These are phyloP conservation scores for Rhinogobius similis DNA, from an alignment of 2,113 vertebrate genomes.

Conservation along the genomic window DNA sequence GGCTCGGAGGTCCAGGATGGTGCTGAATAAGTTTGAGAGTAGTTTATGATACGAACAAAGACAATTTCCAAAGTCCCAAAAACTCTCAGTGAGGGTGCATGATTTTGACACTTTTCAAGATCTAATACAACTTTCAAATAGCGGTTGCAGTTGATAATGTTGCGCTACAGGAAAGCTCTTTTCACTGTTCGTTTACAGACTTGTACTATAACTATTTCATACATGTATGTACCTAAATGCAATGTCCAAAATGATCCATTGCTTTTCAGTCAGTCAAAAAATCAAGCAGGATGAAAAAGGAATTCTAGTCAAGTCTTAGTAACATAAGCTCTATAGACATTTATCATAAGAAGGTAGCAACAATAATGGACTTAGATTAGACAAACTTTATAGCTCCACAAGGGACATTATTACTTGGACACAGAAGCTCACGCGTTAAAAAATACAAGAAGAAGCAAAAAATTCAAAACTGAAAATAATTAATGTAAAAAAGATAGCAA, in stretches of 20 bases:
- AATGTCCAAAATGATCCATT: background rate
- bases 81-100: background rate
- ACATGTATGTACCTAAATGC: background rate
- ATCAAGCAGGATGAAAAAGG: no score
- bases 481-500: background rate
- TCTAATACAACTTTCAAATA: background rate
- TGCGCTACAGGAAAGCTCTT: background rate
- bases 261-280: no score
- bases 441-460: no score
- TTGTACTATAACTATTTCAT: background rate
- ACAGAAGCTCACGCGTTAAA: no score
- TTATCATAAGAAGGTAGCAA: background rate
- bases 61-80: background rate
- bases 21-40: conserved; percentile 28
- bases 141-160: background rate
- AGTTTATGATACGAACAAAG: conserved; percentile 55
- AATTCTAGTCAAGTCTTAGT: no score
- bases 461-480: no score
- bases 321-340: background rate
- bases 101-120: background rate
- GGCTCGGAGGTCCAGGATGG: conserved; percentile 23
- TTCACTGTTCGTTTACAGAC: background rate
- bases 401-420: no score
- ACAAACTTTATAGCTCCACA: no score
- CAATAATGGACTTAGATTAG: no score